These are phyloP conservation scores for Scatophagus argus DNA, from an alignment of 2,113 vertebrate genomes.

Conservation along the genomic window DNA sequence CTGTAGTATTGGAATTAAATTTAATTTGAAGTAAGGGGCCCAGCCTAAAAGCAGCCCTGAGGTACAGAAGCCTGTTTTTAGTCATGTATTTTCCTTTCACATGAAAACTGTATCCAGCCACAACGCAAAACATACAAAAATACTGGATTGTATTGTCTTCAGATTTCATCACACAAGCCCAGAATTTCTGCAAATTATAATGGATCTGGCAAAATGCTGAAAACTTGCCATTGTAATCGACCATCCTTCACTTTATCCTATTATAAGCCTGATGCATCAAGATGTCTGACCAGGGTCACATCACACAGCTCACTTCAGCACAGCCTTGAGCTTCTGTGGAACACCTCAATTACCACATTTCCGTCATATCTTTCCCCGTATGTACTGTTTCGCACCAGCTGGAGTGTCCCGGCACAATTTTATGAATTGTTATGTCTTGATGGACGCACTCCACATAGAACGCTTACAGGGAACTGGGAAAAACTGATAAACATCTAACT, in stretches of 20 bases:
- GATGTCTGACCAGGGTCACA: slow-evolving; percentile 33
- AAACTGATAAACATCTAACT: slow-evolving; percentile 37
- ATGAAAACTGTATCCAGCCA: background rate
- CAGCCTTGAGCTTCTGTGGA: slow-evolving; percentile 12
- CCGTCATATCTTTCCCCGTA: slow-evolving; percentile 19
- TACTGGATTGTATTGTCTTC: background rate
- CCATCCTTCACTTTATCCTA: background rate
- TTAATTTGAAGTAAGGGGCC: background rate
- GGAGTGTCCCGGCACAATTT: slow-evolving; percentile 27
- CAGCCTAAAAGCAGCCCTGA: background rate
- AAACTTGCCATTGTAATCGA: slow-evolving; percentile 39
- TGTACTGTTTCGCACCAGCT: slow-evolving; percentile 7
- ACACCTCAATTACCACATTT: slow-evolving; percentile 25
- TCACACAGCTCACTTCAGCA: slow-evolving; percentile 11
- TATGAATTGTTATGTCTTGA: slow-evolving; percentile 51
- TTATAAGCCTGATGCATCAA: slow-evolving; percentile 28
- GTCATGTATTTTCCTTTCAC: background rate
- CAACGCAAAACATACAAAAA: background rate
- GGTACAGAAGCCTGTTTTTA: background rate
- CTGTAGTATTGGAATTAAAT: background rate
- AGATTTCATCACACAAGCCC: background rate
- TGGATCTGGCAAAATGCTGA: slow-evolving; percentile 24
- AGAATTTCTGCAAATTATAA: slow-evolving; percentile 37
- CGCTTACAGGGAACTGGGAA: slow-evolving; percentile 34
- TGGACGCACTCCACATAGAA: slow-evolving; percentile 49